Evolutionary conservation across 1,140 invertebrate genomes (phyloP).

Genomic region (Drosophila varians): DNA sequence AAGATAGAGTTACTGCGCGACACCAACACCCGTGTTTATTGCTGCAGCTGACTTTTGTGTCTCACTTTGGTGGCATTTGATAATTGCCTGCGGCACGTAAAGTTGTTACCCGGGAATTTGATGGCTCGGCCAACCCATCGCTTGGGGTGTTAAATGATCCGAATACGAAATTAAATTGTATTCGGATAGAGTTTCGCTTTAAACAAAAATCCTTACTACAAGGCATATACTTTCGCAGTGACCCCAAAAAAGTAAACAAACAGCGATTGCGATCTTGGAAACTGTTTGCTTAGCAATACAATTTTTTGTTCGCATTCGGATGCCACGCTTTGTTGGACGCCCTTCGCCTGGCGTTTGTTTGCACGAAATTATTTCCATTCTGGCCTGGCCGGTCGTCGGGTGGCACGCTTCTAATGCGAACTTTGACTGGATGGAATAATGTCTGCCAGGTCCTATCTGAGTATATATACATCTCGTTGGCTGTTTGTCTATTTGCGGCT

Average conservation of each 20-base stretch:
- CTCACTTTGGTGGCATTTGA: constrained; percentile 38
- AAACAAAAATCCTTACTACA: no score
- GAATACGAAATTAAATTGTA: no score
- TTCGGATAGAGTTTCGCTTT: no score
- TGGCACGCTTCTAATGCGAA: constrained; percentile 54
- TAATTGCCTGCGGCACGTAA: constrained; percentile 45
- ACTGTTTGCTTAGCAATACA: constrained; percentile 7
- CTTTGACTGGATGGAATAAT: constrained; percentile 59
- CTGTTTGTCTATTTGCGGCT: constrained; percentile 26
- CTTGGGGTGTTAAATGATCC: constrained; percentile 5
- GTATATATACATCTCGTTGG: constrained; percentile 20
- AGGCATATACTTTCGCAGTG: no score
- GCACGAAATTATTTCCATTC: constrained; percentile 46
- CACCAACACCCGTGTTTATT: constrained; percentile 32
- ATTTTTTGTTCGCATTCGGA: constrained; percentile 17
- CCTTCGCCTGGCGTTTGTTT: constrained; percentile 28
- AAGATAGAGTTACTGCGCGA: constrained; percentile 20
- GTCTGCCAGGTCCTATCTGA: no score
- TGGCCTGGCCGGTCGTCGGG: constrained; percentile 5
- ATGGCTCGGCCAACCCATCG: constrained; percentile 13
- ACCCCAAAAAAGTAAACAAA: constrained; percentile 9
- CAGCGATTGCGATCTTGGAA: constrained; percentile 42
- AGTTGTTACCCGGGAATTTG: constrained; percentile 14
- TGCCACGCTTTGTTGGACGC: constrained; percentile 27
- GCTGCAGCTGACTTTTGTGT: constrained; percentile 35